A percentile compares a stretch with the other conserved stretches of the same genome.
Conservation (phyloP, 2,888 invertebrate genomes). For the Cosmorhoe ocellata region DNA sequence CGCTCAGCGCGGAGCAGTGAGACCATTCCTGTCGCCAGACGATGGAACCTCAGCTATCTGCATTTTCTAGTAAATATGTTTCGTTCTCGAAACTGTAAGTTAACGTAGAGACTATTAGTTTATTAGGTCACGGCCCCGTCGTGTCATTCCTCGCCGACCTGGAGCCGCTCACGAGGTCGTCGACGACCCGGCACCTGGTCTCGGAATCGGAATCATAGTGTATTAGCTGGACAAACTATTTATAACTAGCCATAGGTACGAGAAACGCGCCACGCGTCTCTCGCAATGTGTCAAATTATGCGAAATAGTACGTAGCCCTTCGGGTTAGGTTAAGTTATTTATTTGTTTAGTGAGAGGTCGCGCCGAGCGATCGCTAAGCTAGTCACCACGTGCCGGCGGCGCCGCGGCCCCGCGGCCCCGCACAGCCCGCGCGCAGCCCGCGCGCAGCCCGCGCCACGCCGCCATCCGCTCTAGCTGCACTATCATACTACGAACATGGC, state of each 20-base stretch:
- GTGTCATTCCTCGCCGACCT: constrained; percentile 57
- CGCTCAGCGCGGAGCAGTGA: constrained; percentile 47
- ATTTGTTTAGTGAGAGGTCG: constrained; percentile 76
- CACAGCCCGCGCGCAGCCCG: constrained; percentile 18
- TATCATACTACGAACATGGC: constrained; percentile 51
- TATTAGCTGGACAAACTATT: constrained; percentile 78
- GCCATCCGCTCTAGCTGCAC: constrained; percentile 67
- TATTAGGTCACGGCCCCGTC: constrained; percentile 51
- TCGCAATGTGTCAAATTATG: constrained; percentile 64
- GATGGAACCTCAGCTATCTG: constrained; percentile 70
- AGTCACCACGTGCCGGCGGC: constrained; percentile 70
- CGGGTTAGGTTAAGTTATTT: constrained; percentile 74
- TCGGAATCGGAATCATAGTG: constrained; percentile 54
- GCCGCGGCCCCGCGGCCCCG: constrained; percentile 3
- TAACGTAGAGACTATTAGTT: constrained; percentile 74
- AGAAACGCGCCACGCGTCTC: constrained; percentile 44
- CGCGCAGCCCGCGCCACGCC: constrained; percentile 63
- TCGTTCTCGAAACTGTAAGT: constrained; percentile 76
- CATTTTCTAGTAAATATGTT: constrained; percentile 76
- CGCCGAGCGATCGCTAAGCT: constrained; percentile 72
- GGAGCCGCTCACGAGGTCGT: constrained; percentile 40
- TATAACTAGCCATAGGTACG: constrained; percentile 57
- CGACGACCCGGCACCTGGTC: constrained; percentile 54
- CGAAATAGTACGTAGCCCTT: constrained; percentile 54
- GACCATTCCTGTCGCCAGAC: constrained; percentile 25